These are phyloP conservation scores for Cyclina sinensis DNA, from an alignment of 1,140 invertebrate genomes.

Conservation along the genomic window DNA sequence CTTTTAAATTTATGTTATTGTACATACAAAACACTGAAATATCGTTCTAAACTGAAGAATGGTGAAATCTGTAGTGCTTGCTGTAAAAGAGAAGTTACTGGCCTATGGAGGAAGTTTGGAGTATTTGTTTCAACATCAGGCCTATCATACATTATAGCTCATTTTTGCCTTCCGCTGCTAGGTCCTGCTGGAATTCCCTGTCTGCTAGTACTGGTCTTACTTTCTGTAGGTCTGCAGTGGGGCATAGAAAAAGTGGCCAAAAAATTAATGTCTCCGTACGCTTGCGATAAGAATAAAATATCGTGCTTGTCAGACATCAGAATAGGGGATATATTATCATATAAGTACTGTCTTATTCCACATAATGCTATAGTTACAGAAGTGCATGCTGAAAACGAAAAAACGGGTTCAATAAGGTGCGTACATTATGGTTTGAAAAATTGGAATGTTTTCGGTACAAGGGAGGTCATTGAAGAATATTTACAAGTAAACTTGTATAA, in stretches of 20 bases:
- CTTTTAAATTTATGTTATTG: background rate
- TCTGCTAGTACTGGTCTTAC: background rate
- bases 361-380: background rate
- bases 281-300: background rate
- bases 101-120: background rate
- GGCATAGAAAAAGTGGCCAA: background rate
- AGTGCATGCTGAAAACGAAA: background rate
- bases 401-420: background rate
- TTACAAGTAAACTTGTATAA: background rate
- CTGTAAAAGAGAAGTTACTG: background rate
- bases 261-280: background rate
- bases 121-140: background rate
- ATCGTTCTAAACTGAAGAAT: background rate
- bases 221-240: background rate
- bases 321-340: background rate
- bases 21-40: background rate
- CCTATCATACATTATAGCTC: background rate
- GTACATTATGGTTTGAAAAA: conserved; percentile 7
- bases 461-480: background rate
- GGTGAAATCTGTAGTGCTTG: background rate
- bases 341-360: background rate
- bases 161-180: background rate
- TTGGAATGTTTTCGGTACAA: background rate
- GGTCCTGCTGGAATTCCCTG: background rate
- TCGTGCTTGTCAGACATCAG: background rate